A percentile compares a stretch with the other conserved stretches of the same genome.
phyloP scores from a whole-genome alignment of 2,113 vertebrate species.

The Sorex fumeus region DNA sequence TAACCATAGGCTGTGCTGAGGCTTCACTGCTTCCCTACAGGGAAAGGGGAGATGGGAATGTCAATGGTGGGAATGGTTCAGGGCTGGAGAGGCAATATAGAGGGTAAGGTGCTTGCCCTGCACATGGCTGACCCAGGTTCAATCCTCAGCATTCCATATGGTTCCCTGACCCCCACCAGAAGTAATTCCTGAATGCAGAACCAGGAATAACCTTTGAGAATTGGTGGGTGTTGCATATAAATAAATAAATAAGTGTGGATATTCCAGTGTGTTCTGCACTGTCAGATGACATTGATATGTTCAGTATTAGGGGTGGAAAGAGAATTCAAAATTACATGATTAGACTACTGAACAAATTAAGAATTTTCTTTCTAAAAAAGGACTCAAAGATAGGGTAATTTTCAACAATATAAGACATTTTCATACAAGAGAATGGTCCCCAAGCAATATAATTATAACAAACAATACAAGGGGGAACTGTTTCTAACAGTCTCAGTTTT shows the following conservation, averaged over 20 bases:
- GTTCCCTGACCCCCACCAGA: no score
- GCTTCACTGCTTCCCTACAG: neutral
- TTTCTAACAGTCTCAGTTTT: neutral
- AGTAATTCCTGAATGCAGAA: no score
- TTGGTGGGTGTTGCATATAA: no score
- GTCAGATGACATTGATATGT: neutral
- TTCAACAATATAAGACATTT: neutral
- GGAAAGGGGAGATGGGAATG: neutral
- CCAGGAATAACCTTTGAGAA: no score
- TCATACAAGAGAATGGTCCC: no score
- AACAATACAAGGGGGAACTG: neutral
- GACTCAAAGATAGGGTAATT: constrained; percentile 15
- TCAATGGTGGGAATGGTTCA: neutral
- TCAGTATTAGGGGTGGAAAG: neutral
- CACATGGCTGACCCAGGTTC: no score
- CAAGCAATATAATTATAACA: neutral
- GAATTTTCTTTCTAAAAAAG: neutral
- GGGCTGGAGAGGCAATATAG: no score
- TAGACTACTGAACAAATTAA: neutral
- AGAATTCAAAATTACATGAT: constrained; percentile 27
- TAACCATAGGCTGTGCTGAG: neutral
- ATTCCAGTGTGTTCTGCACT: no score
- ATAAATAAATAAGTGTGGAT: no score
- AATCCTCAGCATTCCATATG: no score
- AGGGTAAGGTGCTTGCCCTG: no score